Percentiles rank a stretch among this genome's conserved stretches.
Evolutionary conservation across 2,888 invertebrate genomes (phyloP).

Genomic region (Sphaerophoria rueppellii): DNA sequence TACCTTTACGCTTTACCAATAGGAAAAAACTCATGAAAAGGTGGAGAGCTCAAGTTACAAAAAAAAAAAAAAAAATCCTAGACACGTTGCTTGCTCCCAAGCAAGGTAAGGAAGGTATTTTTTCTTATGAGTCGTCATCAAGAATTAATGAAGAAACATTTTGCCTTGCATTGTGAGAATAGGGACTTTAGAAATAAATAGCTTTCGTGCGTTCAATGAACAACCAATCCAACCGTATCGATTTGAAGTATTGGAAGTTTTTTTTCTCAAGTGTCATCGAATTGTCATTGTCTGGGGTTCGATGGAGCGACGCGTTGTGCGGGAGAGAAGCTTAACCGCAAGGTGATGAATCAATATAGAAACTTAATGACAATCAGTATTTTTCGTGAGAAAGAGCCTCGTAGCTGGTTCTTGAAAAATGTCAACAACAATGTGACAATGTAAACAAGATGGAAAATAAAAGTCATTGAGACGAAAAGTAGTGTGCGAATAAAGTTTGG

Average conservation of each 20-base stretch:
- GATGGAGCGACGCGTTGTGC: not conserved
- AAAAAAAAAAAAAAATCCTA: not conserved
- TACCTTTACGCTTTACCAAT: constrained; percentile 5
- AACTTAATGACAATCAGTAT: constrained; percentile 43
- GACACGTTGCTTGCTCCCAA: not conserved
- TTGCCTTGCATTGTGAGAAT: not conserved
- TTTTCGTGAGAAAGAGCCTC: constrained; percentile 30
- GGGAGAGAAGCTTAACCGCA: constrained; percentile 1
- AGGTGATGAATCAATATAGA: constrained; percentile 19
- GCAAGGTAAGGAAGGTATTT: not conserved
- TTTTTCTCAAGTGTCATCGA: constrained; percentile 30
- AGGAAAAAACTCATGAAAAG: not conserved
- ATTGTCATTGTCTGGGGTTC: not conserved
- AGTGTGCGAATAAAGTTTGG: not conserved
- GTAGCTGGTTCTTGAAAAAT: constrained; percentile 13
- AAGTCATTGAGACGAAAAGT: not conserved
- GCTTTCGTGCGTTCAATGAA: not conserved
- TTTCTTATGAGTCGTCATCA: constrained; percentile 14
- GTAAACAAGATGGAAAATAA: constrained; percentile 36
- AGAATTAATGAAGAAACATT: constrained; percentile 4
- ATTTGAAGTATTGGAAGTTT: constrained; percentile 25
- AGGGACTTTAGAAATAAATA: not conserved
- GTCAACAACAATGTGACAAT: constrained; percentile 13
- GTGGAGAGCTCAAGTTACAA: not conserved
- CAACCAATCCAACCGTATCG: constrained; percentile 18